A percentile compares a stretch with the other conserved stretches of the same genome.
phyloP scores from a whole-genome alignment of 1,140 invertebrate genomes.

The Doryteuthis pealeii region DNA sequence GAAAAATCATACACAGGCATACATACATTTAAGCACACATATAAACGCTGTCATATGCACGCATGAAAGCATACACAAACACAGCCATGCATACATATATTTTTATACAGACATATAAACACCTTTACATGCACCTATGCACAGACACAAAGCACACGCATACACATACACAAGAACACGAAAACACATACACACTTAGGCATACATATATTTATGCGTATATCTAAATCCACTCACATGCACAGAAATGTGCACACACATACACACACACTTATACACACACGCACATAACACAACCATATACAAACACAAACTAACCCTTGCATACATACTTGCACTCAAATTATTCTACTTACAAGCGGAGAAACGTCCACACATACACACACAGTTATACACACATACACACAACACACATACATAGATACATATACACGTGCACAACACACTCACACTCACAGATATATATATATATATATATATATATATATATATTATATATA shows the following conservation, averaged over 20 bases:
- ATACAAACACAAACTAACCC: not conserved
- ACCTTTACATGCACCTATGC: too few relatives aligned
- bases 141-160: not conserved
- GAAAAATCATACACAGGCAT: too few relatives aligned
- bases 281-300: not conserved
- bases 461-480: not conserved
- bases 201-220: not conserved
- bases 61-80: too few relatives aligned
- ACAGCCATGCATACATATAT: too few relatives aligned
- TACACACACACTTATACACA: not conserved
- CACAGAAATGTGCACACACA: not conserved
- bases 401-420: not conserved
- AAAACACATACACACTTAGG: not conserved
- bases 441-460: not conserved
- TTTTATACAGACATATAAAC: too few relatives aligned
- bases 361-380: too few relatives aligned
- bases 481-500: not conserved
- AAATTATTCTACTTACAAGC: too few relatives aligned
- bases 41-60: too few relatives aligned
- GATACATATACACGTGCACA: not conserved
- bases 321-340: too few relatives aligned
- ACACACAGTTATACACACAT: too few relatives aligned
- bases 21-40: too few relatives aligned
- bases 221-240: not conserved
- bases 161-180: not conserved